These are phyloP conservation scores for Tamandua tetradactyla DNA, from an alignment of 2,797 vertebrate species.

Conservation along the genomic window DNA sequence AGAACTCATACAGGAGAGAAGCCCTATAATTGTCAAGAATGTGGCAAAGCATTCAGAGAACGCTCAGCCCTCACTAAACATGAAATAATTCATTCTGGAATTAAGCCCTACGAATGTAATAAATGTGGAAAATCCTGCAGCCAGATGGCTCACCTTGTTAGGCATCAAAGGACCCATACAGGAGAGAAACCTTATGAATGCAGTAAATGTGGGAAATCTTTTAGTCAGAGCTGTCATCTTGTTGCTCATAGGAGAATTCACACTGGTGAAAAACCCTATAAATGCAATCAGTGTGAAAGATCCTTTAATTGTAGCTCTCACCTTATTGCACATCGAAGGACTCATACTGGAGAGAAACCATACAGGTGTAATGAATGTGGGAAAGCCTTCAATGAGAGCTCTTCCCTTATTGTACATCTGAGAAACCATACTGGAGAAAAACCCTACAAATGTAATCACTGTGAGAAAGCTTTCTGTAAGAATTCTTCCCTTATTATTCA, in stretches of 20 bases:
- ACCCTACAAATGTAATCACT: conserved; percentile 89
- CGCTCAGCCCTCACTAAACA: conserved; percentile 76
- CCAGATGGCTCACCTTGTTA: conserved; percentile 81
- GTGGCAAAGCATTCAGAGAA: conserved; percentile 80
- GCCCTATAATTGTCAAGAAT: conserved; percentile 80
- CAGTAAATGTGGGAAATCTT: conserved; percentile 78
- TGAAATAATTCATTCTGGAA: conserved; percentile 76
- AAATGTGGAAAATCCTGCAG: conserved; percentile 83
- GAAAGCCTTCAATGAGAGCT: conserved; percentile 91
- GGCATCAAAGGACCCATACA: conserved; percentile 81
- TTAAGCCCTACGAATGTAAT: conserved; percentile 82
- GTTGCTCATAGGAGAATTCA: conserved; percentile 79
- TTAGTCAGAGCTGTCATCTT: conserved; percentile 75
- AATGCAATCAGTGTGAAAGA: conserved; percentile 80
- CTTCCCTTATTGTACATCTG: conserved; percentile 90
- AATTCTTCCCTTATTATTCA: conserved; percentile 76
- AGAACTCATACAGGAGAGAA: conserved; percentile 82
- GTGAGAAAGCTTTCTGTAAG: conserved; percentile 90
- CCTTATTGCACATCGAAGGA: conserved; percentile 90
- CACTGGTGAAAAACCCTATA: conserved; percentile 77
- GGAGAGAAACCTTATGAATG: conserved; percentile 76
- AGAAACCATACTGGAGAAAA: conserved; percentile 90
- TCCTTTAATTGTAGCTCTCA: conserved; percentile 90
- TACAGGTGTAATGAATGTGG: conserved; percentile 92
- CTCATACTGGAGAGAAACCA: conserved; percentile 91